A percentile compares a stretch with the other conserved stretches of the same genome.
Evolutionary conservation across 2,113 vertebrate species (phyloP).

Genomic region (Aldabrachelys gigantea): DNA sequence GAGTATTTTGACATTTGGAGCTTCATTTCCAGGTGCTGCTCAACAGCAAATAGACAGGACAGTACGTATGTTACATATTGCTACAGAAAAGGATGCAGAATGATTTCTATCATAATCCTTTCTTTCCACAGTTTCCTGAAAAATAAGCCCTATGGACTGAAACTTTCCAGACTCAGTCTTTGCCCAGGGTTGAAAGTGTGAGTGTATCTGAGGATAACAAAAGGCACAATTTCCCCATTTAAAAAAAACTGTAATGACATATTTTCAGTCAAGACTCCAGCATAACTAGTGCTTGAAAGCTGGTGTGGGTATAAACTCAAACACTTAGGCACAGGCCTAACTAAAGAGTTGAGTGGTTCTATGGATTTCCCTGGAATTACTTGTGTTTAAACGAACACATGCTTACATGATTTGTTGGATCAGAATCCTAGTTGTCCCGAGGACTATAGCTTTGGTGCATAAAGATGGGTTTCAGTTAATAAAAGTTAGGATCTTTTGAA

Average conservation of each 20-base stretch:
- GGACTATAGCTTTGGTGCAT: neutral
- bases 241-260: neutral
- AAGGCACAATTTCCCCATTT: neutral
- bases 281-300: slow-evolving; percentile 33
- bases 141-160: neutral
- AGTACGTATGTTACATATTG: accelerated
- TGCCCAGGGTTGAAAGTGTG: slow-evolving; percentile 33
- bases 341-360: slow-evolving; percentile 37
- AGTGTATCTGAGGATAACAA: slow-evolving; percentile 25
- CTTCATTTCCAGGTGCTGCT: neutral
- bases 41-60: neutral
- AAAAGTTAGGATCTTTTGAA: accelerated
- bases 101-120: neutral
- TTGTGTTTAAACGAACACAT: slow-evolving; percentile 25
- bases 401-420: neutral
- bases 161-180: neutral
- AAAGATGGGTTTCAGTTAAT: accelerated
- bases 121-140: neutral
- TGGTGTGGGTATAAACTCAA: slow-evolving; percentile 36
- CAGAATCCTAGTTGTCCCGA: neutral
- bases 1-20: neutral
- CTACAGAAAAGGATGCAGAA: neutral
- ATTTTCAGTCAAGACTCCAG: slow-evolving; percentile 46
- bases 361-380: slow-evolving; percentile 34
- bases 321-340: slow-evolving; percentile 55